Percentiles rank a stretch among this genome's conserved stretches.
These are phyloP conservation scores for Colaptes auratus DNA, from an alignment of 2,113 vertebrate species.

Conservation along the genomic window DNA sequence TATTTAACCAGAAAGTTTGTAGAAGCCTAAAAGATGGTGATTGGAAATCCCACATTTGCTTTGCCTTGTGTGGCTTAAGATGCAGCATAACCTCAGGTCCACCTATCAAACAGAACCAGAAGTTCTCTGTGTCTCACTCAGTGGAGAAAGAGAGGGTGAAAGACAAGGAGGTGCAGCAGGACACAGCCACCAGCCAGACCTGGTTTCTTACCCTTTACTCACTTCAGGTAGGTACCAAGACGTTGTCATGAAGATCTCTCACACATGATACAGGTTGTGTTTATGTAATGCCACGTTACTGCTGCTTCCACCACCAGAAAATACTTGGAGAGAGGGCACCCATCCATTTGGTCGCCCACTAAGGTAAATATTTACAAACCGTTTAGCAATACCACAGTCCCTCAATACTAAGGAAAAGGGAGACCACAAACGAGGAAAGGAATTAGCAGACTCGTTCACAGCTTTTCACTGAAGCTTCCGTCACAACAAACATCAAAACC, in stretches of 20 bases:
- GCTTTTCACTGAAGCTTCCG: not conserved
- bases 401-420: not conserved
- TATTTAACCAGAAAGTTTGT: not conserved
- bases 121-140: fast-evolving
- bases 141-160: not conserved
- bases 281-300: not conserved
- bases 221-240: not conserved
- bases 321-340: not conserved
- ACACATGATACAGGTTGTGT: not conserved
- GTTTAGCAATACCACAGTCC: fast-evolving
- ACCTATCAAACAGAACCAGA: fast-evolving
- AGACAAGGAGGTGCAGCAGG: fast-evolving
- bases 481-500: not conserved
- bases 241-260: not conserved
- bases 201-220: not conserved
- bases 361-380: not conserved
- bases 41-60: not conserved
- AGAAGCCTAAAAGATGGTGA: not conserved
- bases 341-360: no score
- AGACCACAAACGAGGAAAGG: not conserved
- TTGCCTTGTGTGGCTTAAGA: not conserved
- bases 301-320: not conserved
- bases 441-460: not conserved
- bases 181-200: not conserved
- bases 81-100: not conserved